Base-by-base conservation (phyloP, 1,140 invertebrate genomes). In the Littorina saxatilis region DNA sequence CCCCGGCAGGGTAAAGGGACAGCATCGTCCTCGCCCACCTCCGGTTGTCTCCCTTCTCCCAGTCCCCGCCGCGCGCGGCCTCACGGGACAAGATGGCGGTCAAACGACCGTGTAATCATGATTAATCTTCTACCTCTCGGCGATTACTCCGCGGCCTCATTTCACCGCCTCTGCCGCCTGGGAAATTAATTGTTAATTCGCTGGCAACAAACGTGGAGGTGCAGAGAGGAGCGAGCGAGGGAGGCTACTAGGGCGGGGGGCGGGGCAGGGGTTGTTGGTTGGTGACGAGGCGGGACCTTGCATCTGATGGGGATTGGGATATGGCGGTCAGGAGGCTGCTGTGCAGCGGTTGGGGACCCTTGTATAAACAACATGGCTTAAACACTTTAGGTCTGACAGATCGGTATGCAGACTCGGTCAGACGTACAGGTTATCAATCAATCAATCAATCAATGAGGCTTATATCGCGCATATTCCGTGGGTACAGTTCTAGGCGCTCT, bases 121-220 rank as follows among this genome's bases (percentile, higher is more conserved):
- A 82, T 82, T 82, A 82, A 82, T 82, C 73, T 77, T 75, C 80
- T 66, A 77, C 80, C 73, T 77, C 80, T 55, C 61, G 40, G 50
- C 74, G 73, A 82, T 82, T 82, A 82, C 73, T 82, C 63, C 75
- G 43, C 74, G 80, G 80, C 74, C 80, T 76, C 80, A 78, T 82
- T 77, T 82, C 74, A 82, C 63, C 74, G 74, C 73, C 58, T 74
- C 27, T 47, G 61, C 74, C 80, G 80, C 80, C 40, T 39, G 80
- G 80, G 80, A 82, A 82, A 82, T 82, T 82, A 82, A 82, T 82
- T 78, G 74, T 82, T 77, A 82, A 82, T 82, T 82, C 80, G 80
- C 43, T 82, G 63, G 80, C 80, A 77, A 77, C 74, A 76, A 82
- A 82, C 58, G 77, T 39, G 55, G 39, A 76, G 74, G 74, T 32